Conservation (phyloP, 2,888 invertebrate genomes). For the Hirtodrosophila cameraria region DNA sequence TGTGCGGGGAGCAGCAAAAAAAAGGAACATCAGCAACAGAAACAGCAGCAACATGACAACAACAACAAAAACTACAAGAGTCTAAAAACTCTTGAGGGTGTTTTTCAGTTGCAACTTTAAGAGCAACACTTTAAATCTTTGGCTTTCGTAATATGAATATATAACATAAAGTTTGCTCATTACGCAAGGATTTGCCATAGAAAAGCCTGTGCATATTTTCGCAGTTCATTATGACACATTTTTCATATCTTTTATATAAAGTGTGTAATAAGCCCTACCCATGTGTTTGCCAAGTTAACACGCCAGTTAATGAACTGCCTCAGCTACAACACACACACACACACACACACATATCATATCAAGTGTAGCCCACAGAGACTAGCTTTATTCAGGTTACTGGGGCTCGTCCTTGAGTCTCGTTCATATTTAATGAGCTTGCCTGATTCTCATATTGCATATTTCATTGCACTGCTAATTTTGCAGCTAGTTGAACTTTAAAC, state of each 20-base stretch:
- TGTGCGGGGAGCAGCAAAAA: constrained; percentile 44
- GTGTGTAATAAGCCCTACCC: constrained; percentile 6
- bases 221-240: constrained; percentile 74
- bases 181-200: constrained; percentile 34
- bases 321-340: constrained; percentile 13
- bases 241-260: constrained; percentile 41
- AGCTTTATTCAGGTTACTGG: constrained; percentile 69
- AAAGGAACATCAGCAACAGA: constrained; percentile 23
- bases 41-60: constrained; percentile 15
- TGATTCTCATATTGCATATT: constrained; percentile 52
- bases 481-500: constrained; percentile 48
- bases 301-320: constrained; percentile 66
- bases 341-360: constrained; percentile 3
- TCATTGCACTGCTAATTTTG: constrained; percentile 22
- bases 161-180: background rate
- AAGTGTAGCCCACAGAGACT: background rate
- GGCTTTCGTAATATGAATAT: constrained; percentile 2
- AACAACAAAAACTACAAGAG: constrained; percentile 3
- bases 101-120: background rate
- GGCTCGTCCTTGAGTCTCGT: constrained; percentile 62
- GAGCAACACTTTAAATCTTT: constrained; percentile 33
- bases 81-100: background rate
- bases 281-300: constrained; percentile 65
- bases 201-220: constrained; percentile 67
- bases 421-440: constrained; percentile 59